Base-by-base conservation (phyloP, 1,140 invertebrate species). In the Medauroidea extradentata region DNA sequence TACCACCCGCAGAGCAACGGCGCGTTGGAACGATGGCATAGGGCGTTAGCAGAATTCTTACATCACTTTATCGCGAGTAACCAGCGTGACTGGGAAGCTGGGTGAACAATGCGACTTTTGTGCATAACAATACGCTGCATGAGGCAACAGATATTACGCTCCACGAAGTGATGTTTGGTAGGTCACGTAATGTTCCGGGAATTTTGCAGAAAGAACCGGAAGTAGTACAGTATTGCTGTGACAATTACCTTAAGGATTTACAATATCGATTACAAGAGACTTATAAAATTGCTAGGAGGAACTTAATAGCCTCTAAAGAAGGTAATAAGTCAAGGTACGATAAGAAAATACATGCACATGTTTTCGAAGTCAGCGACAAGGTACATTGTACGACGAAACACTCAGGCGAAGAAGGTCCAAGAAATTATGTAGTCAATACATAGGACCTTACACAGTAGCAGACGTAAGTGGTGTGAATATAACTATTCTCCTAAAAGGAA, bases 31-130 rank as follows among this genome's bases (percentile, higher is more conserved):
- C 23, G 69, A 21, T 60, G 60, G 0, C 66, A 72, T 52, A n/a
- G n/a, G 44, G 52, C 29, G 11, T 7, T 34, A 11, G 29, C 29
- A 11, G 29, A 34, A 34, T 34, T 34, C 11, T 11, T 34, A 34
- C 29, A 11, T 11, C 29, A 21, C 66, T 63, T 57, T 59, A 65
- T 55, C 75, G 48, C 53, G 8, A 13, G 29, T 16, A 44, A 56
- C 8, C 59, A 68, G 8, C 56, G 52, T 11, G 63, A 73, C 60
- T 78, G 74, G 75, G 62, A 72, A 39, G 66, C 11, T 69, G 57
- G 23, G 7, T 34, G 11, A 34, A 34, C 29, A 34, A 34, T 34
- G 29, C 29, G 11, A 34, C 29, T 11, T 34, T 70, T 64, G 60
- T 60, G 0, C 69, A 69, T 46, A 73, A 74, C 57, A 65, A 65